phyloP scores from a whole-genome alignment of 2,797 vertebrate genomes.

The Emydoidea blandingii region DNA sequence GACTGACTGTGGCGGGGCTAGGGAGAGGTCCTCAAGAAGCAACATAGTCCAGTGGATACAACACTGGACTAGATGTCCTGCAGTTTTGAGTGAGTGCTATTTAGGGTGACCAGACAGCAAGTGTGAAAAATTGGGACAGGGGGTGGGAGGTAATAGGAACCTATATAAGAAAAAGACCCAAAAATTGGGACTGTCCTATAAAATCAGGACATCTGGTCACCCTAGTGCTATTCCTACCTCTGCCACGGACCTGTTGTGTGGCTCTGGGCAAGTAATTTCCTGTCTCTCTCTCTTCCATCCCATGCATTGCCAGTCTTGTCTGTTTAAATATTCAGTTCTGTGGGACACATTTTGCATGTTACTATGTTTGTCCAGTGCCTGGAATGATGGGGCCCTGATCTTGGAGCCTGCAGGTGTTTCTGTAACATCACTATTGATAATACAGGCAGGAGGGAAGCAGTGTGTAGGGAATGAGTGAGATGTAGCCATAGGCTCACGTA shows the following conservation, averaged over 20 bases:
- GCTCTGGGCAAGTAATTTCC: background rate
- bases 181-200: no score
- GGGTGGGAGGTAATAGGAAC: no score
- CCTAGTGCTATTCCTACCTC: background rate
- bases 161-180: no score
- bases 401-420: background rate
- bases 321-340: background rate
- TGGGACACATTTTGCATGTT: background rate
- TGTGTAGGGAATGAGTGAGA: background rate
- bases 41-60: fast-evolving
- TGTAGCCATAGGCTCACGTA: background rate
- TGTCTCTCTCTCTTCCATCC: background rate
- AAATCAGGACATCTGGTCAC: no score
- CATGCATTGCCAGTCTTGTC: background rate
- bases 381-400: background rate
- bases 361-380: background rate
- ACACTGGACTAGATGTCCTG: background rate
- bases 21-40: background rate
- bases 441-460: background rate
- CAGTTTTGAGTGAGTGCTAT: background rate
- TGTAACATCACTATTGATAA: background rate
- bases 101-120: background rate
- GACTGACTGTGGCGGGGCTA: background rate
- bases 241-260: background rate
- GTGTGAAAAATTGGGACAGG: no score